Evolutionary conservation across 2,888 invertebrate genomes (phyloP), one percentile per base, ranked within the genome.

Genomic region (Lapara coniferarum): DNA sequence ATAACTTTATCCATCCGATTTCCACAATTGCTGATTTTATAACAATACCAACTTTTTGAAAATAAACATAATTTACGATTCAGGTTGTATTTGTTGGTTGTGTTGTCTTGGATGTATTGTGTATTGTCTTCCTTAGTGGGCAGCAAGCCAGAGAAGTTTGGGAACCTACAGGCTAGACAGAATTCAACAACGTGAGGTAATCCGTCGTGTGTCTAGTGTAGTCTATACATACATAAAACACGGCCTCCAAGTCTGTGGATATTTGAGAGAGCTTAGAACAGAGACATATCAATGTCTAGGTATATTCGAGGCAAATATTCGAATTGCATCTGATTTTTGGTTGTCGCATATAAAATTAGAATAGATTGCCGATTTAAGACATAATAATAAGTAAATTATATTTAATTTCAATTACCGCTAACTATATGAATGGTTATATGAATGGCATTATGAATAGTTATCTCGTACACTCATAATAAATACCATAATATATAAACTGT

Each of bases 141-240:
- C 63, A 13, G 46, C 19, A 2, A 1, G 63, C 63, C 63, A 63
- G n/a, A 63, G 49, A 63, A 49, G 63, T 63, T 63, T 63, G 19
- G 12, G 19, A 63, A 46, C 63, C 49, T 63, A 63, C 19, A 49
- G 63, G 19, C 49, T 19, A 63, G 46, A 63, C 63, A 49, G 16
- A 63, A 49, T 63, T 63, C 63, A 49, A 46, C 59, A 63, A 19
- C 46, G 49, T 25, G 19, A 59, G 46, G 59, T 19, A 63, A 49
- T 13, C 19, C 12, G 49, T 12, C 49, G 19, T 63, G 49, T 19
- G 19, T 46, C 5, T 37, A 57, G 14, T 19, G 10, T 44, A 10
- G 8, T 10, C 37, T 37, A 37, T 37, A 37, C 8, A 37, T 8
- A 25, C 37, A 37, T 46, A 59, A 10, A 46, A 59, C 44, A 59